Evolutionary conservation across 2,888 invertebrate species (phyloP).

Genomic region (Drosophila longiperda): DNA sequence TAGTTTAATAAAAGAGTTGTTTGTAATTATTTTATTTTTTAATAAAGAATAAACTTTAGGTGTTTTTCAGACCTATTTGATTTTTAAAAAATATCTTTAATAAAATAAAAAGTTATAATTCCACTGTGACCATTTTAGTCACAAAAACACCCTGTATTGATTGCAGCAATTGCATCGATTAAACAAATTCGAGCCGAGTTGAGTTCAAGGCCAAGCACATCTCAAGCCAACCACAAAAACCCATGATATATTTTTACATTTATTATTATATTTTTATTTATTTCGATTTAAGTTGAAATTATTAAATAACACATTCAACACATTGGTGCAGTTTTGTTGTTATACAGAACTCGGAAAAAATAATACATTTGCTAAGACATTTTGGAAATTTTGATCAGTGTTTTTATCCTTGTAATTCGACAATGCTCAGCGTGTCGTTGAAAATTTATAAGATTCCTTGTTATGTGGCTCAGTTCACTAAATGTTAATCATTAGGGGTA

Average conservation of each 20-base stretch:
- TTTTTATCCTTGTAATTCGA: conserved; percentile 37
- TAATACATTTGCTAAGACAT: conserved; percentile 58
- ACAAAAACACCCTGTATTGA: conserved; percentile 47
- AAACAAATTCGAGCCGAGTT: conserved; percentile 49
- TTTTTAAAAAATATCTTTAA: not conserved
- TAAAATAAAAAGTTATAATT: not conserved
- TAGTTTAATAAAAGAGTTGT: not conserved
- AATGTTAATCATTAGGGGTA: conserved; percentile 27
- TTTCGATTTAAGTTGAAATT: conserved; percentile 42
- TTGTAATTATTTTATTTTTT: not conserved
- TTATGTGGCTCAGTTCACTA: conserved; percentile 22
- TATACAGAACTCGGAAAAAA: conserved; percentile 46
- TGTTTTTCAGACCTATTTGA: not conserved
- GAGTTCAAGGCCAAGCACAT: conserved; percentile 41
- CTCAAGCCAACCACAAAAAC: not conserved
- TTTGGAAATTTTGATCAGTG: conserved; percentile 46
- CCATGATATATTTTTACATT: conserved; percentile 27
- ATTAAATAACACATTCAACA: conserved; percentile 62
- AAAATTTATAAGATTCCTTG: conserved; percentile 35
- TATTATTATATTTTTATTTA: conserved; percentile 42
- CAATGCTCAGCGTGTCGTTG: conserved; percentile 49
- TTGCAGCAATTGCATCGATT: conserved; percentile 66
- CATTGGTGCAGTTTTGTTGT: conserved; percentile 41
- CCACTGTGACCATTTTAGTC: not conserved
- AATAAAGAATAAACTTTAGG: not conserved